Evolutionary conservation across 2,888 invertebrate species (phyloP).

Genomic region (Thecophora atra): DNA sequence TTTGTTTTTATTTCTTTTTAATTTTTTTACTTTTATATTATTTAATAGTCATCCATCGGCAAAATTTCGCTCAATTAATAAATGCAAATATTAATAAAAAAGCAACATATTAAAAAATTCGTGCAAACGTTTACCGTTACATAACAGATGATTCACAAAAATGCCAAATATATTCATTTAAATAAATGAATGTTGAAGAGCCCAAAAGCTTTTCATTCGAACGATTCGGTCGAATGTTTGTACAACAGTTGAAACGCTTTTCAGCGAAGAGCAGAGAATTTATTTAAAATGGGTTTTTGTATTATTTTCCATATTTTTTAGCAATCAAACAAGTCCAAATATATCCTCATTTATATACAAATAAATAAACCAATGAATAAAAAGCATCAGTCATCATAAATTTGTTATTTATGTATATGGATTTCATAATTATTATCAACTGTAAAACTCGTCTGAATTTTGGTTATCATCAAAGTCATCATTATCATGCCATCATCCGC

Average conservation of each 20-base stretch:
- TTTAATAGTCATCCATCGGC: too few species aligned
- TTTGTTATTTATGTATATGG: too few species aligned
- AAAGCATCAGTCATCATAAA: slow-evolving; percentile 11
- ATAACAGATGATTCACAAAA: background rate
- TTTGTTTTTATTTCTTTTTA: too few species aligned
- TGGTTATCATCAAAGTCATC: too few species aligned
- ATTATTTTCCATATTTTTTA: slow-evolving; percentile 19
- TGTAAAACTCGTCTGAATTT: background rate
- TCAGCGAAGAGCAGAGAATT: background rate
- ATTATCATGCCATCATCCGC: too few species aligned
- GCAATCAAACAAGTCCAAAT: background rate
- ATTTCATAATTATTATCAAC: background rate
- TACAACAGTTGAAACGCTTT: background rate
- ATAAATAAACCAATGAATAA: background rate
- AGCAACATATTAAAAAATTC: too few species aligned
- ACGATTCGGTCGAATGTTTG: background rate
- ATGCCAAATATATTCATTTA: background rate
- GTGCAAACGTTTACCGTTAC: too few species aligned
- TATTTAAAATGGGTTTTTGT: background rate
- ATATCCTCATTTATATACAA: background rate
- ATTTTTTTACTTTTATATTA: too few species aligned
- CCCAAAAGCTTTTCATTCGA: background rate
- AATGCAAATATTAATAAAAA: too few species aligned
- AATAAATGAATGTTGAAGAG: too few species aligned
- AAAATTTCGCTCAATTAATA: too few species aligned